These are phyloP conservation scores for Leistus spinibarbis DNA, from an alignment of 2,888 invertebrate species.

Conservation along the genomic window DNA sequence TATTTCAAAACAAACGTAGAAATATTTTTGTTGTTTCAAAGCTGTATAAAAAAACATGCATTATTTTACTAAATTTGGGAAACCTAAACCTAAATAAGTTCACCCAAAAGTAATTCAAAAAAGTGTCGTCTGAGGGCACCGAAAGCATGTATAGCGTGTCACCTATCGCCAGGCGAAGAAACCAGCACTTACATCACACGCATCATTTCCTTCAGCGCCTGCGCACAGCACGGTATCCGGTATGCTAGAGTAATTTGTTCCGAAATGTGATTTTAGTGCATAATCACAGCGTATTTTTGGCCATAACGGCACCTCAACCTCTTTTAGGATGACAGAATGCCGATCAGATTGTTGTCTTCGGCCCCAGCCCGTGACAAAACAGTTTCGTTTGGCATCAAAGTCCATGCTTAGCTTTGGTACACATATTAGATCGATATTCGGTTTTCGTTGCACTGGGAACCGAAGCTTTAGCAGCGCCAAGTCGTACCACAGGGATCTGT, in stretches of 20 bases:
- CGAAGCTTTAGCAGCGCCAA: constrained; percentile 18
- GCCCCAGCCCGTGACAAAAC: constrained; percentile 38
- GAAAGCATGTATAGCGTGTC: not conserved
- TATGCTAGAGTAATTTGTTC: constrained; percentile 12
- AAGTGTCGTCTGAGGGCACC: not conserved
- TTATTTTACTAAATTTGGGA: too few relatives aligned
- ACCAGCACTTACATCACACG: constrained; percentile 25
- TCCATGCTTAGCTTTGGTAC: constrained; percentile 10
- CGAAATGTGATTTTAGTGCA: constrained; percentile 28
- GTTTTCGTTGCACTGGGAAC: constrained; percentile 22
- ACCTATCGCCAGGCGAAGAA: not conserved
- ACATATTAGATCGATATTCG: constrained; percentile 27
- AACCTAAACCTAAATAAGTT: too few relatives aligned
- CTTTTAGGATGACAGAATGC: constrained; percentile 24
- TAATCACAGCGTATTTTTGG: constrained; percentile 22
- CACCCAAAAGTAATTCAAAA: too few relatives aligned
- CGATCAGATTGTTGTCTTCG: not conserved
- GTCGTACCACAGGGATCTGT: constrained; percentile 13
- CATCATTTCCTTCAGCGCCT: constrained; percentile 30
- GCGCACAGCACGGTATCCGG: constrained; percentile 27
- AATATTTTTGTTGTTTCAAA: too few relatives aligned
- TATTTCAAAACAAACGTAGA: not conserved
- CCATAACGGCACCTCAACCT: constrained; percentile 34
- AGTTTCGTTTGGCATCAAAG: constrained; percentile 18
- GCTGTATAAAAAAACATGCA: too few relatives aligned